Base-by-base conservation (phyloP, 2,888 invertebrate species). In the Lamellibrachia satsuma region DNA sequence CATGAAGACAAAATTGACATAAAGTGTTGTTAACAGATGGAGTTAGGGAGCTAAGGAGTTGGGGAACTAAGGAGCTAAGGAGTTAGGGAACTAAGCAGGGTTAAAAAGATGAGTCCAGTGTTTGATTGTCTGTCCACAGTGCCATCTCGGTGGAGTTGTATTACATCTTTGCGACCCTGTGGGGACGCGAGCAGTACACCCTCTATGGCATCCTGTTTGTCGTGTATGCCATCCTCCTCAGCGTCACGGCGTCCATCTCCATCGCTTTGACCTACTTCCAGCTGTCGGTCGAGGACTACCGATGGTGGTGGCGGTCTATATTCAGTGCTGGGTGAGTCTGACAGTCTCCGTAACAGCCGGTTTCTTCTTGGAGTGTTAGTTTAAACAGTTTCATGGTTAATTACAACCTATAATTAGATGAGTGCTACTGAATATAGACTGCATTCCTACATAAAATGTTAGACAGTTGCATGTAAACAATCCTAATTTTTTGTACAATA, bases 221-320 rank as follows among this genome's bases (percentile, higher is more conserved):
- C 92, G 97, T 97, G 52, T 97, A 97, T 94, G 96, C 96, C 92
- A 97, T 97, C 91, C 95, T 97, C 92, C 94, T 97, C 22, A 96
- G 96, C 93, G 97, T 97, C 22, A 97, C 97, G 1, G 97, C 97
- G 9, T 97, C 97, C 94, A 96, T 97, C 91, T 97, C 97, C 7
- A 96, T 97, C 90, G 97, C 97, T 3, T 95, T 97, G 93, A 97
- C 97, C 93, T 97, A 97, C 95, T 97, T 97, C 94, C 97, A 97
- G 94, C 95, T 97, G 92, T 96, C 97, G 9, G 96, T 96, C 0
- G 97, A 97, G 95, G 97, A 97, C 95, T 97, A 97, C 95, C 95
- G 97, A 90, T 97, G 97, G 97, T 97, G 97, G 97, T 97, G 97
- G 97, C 95, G 97, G 92, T 97, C 97, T 91, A 96, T 97, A 91